Conservation (phyloP, 2,797 vertebrate species). For the Sebastolobus alascanus region DNA sequence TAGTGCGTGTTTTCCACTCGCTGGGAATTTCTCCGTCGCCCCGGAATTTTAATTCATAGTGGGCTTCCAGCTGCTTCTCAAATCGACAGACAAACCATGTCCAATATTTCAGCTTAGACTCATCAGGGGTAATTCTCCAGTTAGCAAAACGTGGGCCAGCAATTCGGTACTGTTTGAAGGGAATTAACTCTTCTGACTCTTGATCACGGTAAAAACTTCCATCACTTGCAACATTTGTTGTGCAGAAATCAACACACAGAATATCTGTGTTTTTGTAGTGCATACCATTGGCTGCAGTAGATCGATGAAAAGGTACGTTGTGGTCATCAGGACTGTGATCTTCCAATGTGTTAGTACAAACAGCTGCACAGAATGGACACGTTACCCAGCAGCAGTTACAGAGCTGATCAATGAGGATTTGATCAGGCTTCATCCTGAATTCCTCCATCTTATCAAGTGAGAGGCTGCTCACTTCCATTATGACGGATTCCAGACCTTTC, state of each 20-base stretch:
- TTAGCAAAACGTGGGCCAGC: constrained; percentile 40
- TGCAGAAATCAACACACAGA: constrained; percentile 18
- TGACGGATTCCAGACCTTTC: neutral
- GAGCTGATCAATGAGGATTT: constrained; percentile 75
- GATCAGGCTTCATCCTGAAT: constrained; percentile 45
- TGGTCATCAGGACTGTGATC: constrained; percentile 61
- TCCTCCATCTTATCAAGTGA: constrained; percentile 34
- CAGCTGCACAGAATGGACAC: constrained; percentile 72
- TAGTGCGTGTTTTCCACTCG: constrained; percentile 32
- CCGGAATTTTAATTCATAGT: constrained; percentile 22
- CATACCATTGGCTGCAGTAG: neutral
- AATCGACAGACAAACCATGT: constrained; percentile 74
- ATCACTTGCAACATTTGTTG: constrained; percentile 65
- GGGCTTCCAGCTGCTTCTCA: constrained; percentile 53
- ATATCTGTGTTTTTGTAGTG: rapidly evolving
- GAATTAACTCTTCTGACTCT: rapidly evolving
- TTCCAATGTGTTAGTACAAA: constrained; percentile 71
- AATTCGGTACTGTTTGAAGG: constrained; percentile 54
- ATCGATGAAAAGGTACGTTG: constrained; percentile 65
- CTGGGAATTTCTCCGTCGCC: constrained; percentile 4
- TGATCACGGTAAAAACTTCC: rapidly evolving
- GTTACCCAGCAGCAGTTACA: constrained; percentile 73
- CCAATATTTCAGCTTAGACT: constrained; percentile 64
- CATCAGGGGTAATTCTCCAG: constrained; percentile 70
- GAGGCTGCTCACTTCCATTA: neutral